phyloP scores from a whole-genome alignment of 1,140 invertebrate genomes.

The Hesperophylax magnus region DNA sequence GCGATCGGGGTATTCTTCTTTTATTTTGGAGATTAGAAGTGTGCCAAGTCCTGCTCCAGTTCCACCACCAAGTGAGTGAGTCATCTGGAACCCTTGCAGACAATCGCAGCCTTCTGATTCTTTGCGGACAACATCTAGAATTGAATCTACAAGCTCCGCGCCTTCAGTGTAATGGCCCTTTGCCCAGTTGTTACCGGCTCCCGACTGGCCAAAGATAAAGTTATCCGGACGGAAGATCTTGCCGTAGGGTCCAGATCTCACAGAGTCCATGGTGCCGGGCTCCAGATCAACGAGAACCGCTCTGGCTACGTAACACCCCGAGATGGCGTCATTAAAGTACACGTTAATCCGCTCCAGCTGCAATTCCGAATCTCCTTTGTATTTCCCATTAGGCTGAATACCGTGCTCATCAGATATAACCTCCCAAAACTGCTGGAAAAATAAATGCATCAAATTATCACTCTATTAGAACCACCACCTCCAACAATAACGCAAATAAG shows the following conservation, averaged over 20 bases:
- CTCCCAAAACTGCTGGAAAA: constrained; percentile 88
- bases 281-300: constrained; percentile 80
- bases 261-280: constrained; percentile 55
- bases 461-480: no score
- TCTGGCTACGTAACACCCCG: constrained; percentile 75
- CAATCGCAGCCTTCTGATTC: constrained; percentile 25
- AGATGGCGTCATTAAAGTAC: constrained; percentile 66
- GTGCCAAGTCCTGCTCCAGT: neutral
- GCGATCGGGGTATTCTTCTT: no score
- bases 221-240: constrained; percentile 24
- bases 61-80: constrained; percentile 19
- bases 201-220: constrained; percentile 24
- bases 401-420: constrained; percentile 94
- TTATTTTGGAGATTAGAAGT: no score
- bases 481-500: no score
- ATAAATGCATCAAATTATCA: constrained; percentile 11
- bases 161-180: no score
- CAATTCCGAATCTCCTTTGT: constrained; percentile 85
- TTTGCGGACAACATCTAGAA: constrained; percentile 25
- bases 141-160: neutral
- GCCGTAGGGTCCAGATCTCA: constrained; percentile 16
- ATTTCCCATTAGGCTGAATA: constrained; percentile 87
- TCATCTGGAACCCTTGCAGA: constrained; percentile 29
- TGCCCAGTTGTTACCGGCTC: neutral
- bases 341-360: constrained; percentile 88